Percentiles rank a stretch among this genome's conserved stretches.
Conservation (phyloP, 2,888 invertebrate genomes). For the Pristionchus maxplancki region DNA sequence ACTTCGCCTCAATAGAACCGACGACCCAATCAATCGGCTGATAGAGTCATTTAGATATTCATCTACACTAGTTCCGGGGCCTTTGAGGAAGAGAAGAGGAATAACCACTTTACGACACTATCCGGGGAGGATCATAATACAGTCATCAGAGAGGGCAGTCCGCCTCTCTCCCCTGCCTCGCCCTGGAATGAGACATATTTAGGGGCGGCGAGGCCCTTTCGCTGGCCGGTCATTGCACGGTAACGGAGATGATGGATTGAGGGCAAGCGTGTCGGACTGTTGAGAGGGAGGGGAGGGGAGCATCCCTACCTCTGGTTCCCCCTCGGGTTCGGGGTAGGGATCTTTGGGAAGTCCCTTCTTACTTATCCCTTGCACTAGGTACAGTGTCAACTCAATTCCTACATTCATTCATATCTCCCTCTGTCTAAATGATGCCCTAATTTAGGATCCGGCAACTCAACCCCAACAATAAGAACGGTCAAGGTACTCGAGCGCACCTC, state of each 20-base stretch:
- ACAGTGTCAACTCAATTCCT: no score
- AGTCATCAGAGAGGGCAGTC: slow-evolving; percentile 14
- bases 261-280: background rate
- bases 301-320: background rate
- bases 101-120: slow-evolving; percentile 43
- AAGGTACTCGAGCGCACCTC: background rate
- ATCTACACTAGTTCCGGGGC: background rate
- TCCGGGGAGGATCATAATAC: slow-evolving; percentile 28
- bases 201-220: slow-evolving; percentile 35
- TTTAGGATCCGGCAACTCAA: no score
- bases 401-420: no score
- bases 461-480: no score
- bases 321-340: background rate
- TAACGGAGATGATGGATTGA: slow-evolving; percentile 42
- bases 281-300: background rate
- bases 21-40: background rate
- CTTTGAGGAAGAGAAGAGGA: background rate
- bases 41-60: background rate
- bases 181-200: slow-evolving; percentile 38
- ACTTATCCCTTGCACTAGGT: background rate
- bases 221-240: background rate
- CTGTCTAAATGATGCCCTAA: no score
- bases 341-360: background rate
- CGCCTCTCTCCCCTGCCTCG: background rate
- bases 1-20: background rate